A percentile compares a stretch with the other conserved stretches of the same genome.
Conservation (phyloP, 2,113 vertebrate species). For the Cyanistes caeruleus region DNA sequence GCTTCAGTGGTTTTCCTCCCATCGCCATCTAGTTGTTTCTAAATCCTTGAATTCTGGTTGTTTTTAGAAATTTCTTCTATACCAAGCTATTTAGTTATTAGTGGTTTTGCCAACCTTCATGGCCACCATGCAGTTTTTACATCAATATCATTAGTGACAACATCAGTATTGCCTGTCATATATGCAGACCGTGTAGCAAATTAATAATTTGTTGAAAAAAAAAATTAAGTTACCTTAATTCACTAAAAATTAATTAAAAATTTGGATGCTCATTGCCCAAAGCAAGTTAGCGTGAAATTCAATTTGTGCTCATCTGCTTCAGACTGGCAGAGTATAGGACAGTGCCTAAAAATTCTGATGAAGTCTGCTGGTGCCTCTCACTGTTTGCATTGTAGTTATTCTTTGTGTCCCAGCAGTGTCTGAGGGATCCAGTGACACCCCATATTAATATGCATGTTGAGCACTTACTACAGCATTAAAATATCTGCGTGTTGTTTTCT, state of each 20-base stretch:
- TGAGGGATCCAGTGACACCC: background rate
- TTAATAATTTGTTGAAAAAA: background rate
- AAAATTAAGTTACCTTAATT: slow-evolving; percentile 31
- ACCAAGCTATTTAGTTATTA: background rate
- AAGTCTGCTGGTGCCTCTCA: background rate
- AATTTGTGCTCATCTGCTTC: slow-evolving; percentile 32
- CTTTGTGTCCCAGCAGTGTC: background rate
- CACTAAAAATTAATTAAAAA: slow-evolving; percentile 53
- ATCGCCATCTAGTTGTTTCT: background rate
- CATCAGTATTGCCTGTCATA: background rate
- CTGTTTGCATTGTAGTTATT: background rate
- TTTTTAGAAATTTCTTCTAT: background rate
- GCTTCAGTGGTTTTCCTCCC: background rate
- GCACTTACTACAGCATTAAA: background rate
- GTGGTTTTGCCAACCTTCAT: background rate
- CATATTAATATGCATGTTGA: background rate
- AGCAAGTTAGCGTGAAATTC: slow-evolving; percentile 58
- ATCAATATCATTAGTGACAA: background rate
- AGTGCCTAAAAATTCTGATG: background rate
- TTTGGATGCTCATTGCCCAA: background rate
- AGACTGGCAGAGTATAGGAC: background rate
- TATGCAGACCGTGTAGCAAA: background rate
- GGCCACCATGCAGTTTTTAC: background rate
- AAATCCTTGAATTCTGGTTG: background rate
- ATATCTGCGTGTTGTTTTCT: background rate